These are phyloP conservation scores for Caenorhabditis inopinata DNA, from an alignment of 1,140 invertebrate genomes.

Conservation along the genomic window DNA sequence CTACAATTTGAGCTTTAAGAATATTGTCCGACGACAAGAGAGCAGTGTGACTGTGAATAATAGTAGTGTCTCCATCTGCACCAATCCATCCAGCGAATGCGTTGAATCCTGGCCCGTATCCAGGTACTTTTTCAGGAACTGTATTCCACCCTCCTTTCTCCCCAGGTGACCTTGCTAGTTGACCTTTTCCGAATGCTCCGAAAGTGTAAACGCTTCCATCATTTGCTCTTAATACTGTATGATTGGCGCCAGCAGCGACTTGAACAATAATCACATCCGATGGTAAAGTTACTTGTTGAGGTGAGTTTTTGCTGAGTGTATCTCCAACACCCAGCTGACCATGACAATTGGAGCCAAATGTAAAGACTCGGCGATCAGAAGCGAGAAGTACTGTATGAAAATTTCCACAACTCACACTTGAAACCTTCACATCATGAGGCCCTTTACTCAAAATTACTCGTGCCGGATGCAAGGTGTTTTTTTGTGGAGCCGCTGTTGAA, in stretches of 20 bases:
- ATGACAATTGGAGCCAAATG: constrained; percentile 84
- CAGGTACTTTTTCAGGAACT: constrained; percentile 78
- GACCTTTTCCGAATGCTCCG: constrained; percentile 86
- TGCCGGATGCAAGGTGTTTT: constrained; percentile 31
- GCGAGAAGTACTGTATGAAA: constrained; percentile 57
- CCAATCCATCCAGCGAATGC: constrained; percentile 87
- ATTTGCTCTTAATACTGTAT: constrained; percentile 83
- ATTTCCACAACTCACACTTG: constrained; percentile 57
- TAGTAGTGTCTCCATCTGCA: constrained; percentile 90
- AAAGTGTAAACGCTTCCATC: constrained; percentile 90
- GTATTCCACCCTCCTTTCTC: constrained; percentile 75
- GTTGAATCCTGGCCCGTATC: constrained; percentile 72
- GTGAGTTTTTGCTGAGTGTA: constrained; percentile 66
- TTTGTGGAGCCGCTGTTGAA: constrained; percentile 55
- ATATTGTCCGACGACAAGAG: constrained; percentile 76
- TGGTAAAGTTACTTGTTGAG: constrained; percentile 73
- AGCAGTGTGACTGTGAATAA: constrained; percentile 86
- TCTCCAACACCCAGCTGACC: constrained; percentile 90
- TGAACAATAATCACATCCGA: constrained; percentile 71
- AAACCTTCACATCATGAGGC: constrained; percentile 17
- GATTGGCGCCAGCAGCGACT: constrained; percentile 89
- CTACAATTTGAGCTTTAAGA: constrained; percentile 54
- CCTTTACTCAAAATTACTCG: constrained; percentile 29
- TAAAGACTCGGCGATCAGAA: constrained; percentile 75
- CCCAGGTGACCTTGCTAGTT: constrained; percentile 75